Conservation (phyloP, 2,888 invertebrate species). For the Tupiocoris notatus region DNA sequence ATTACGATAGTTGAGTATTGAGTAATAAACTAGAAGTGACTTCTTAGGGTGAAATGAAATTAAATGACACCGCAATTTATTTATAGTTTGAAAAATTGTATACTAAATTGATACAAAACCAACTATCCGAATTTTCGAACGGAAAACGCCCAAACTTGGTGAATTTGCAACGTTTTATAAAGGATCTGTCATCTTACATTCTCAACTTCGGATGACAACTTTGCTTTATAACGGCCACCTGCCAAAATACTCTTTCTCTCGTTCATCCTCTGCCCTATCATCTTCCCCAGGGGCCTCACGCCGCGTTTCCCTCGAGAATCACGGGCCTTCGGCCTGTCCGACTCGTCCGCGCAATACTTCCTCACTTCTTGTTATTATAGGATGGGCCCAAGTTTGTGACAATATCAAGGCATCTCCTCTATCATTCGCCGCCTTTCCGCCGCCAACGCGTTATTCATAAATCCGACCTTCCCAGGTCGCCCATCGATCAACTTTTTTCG, state of each 20-base stretch:
- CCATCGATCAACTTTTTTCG: slow-evolving; percentile 15
- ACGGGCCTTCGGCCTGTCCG: not conserved
- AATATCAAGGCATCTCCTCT: slow-evolving; percentile 36
- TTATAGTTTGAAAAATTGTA: too few species aligned
- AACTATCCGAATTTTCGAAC: not conserved
- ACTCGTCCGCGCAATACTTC: too few species aligned
- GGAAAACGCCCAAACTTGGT: slow-evolving; percentile 11
- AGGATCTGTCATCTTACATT: too few species aligned
- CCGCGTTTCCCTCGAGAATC: not conserved
- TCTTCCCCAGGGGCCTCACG: slow-evolving; percentile 4
- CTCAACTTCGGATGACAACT: slow-evolving; percentile 19
- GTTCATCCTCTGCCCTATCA: slow-evolving; percentile 1
- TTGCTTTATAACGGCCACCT: slow-evolving; percentile 32
- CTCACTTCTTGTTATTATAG: too few species aligned
- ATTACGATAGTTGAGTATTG: too few species aligned
- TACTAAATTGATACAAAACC: too few species aligned
- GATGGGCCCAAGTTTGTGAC: slow-evolving; percentile 29
- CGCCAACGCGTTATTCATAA: slow-evolving; percentile 22
- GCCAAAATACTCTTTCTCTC: slow-evolving; percentile 31
- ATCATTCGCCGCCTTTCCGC: slow-evolving; percentile 16
- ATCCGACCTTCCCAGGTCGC: slow-evolving; percentile 17
- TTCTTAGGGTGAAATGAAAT: too few species aligned
- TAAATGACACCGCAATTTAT: too few species aligned
- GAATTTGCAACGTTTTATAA: too few species aligned
- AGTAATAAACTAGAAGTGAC: too few species aligned